phyloP scores from a whole-genome alignment of 2,888 invertebrate genomes.

The Limnephilus auricula region DNA sequence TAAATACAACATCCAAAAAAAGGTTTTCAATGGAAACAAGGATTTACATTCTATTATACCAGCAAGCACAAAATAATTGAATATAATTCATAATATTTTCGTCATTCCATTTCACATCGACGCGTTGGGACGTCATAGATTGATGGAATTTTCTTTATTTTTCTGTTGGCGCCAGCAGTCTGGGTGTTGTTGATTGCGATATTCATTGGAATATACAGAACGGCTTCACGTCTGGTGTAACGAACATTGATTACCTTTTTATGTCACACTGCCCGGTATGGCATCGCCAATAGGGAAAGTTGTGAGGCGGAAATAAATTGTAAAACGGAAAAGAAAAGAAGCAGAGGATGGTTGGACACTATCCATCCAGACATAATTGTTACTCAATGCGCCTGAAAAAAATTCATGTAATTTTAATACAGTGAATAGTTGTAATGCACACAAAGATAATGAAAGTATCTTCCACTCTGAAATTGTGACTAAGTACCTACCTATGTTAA shows the following conservation, averaged over 20 bases:
- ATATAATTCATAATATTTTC: not conserved
- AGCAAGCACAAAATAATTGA: not conserved
- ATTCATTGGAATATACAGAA: not conserved
- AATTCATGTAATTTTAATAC: too few species aligned
- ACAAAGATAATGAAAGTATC: too few species aligned
- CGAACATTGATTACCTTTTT: not conserved
- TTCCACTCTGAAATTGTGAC: too few species aligned
- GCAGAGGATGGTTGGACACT: not conserved
- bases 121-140: not conserved
- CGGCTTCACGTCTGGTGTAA: not conserved
- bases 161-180: not conserved
- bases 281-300: not conserved
- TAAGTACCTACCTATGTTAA: too few species aligned
- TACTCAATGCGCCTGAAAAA: too few species aligned
- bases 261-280: not conserved
- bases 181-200: not conserved
- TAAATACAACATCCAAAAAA: not conserved
- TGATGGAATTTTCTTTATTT: not conserved
- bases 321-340: not conserved
- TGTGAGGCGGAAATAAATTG: not conserved
- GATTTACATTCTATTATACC: not conserved
- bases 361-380: too few species aligned
- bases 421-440: too few species aligned
- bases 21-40: not conserved
- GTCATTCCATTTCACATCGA: not conserved